Evolutionary conservation across 2,888 invertebrate genomes (phyloP).

Genomic region (Litoditis marina): DNA sequence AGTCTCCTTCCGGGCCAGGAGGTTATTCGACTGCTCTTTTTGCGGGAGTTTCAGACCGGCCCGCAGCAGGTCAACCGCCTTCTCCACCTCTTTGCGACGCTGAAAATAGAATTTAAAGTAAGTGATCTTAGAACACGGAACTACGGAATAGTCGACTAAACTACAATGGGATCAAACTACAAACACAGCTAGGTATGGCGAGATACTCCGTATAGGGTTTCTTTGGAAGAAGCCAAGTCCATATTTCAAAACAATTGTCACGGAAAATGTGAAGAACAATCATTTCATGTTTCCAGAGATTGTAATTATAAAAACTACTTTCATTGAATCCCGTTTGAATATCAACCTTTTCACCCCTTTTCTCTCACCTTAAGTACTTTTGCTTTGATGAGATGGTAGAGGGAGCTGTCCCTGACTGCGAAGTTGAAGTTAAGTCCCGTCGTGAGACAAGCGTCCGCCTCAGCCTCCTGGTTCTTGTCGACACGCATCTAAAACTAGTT

Average conservation of each 20-base stretch:
- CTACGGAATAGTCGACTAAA: too few relatives aligned
- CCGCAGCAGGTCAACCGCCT: slow-evolving; percentile 35
- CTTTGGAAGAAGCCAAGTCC: too few relatives aligned
- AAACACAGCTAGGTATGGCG: too few relatives aligned
- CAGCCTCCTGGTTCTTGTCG: slow-evolving; percentile 43
- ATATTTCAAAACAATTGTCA: too few relatives aligned
- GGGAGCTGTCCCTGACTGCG: slow-evolving; percentile 82
- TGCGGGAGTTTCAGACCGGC: slow-evolving; percentile 27
- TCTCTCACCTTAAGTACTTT: slow-evolving; percentile 77
- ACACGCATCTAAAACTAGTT: slow-evolving; percentile 46
- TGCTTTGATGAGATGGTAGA: slow-evolving; percentile 83
- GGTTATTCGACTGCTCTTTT: slow-evolving; percentile 24
- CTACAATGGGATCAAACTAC: too few relatives aligned
- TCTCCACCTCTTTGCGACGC: slow-evolving; percentile 31
- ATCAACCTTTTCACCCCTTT: too few relatives aligned
- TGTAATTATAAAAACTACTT: too few relatives aligned
- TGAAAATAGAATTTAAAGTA: slow-evolving; percentile 7
- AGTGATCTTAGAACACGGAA: background rate
- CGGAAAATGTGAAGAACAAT: too few relatives aligned
- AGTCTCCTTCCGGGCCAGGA: slow-evolving; percentile 32
- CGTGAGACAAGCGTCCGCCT: slow-evolving; percentile 35
- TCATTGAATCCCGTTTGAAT: too few relatives aligned
- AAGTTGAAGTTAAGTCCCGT: slow-evolving; percentile 84
- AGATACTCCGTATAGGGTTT: too few relatives aligned
- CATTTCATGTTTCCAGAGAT: too few relatives aligned